phyloP scores from a whole-genome alignment of 1,140 invertebrate genomes.

The Coptotermes formosanus region DNA sequence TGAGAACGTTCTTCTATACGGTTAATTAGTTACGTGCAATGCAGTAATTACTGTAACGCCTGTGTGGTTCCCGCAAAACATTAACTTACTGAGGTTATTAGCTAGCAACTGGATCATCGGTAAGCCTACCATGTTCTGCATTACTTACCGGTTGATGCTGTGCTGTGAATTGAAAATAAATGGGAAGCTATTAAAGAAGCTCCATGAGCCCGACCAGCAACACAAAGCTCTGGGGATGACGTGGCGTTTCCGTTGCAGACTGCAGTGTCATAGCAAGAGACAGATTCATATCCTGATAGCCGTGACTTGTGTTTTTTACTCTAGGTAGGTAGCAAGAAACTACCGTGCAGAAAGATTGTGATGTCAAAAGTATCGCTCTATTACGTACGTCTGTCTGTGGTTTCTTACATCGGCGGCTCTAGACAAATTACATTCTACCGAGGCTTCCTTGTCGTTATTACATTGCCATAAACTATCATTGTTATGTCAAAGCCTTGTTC shows the following conservation, averaged over 20 bases:
- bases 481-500: too few relatives aligned
- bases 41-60: too few relatives aligned
- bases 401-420: too few relatives aligned
- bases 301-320: neutral
- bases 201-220: neutral
- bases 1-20: too few relatives aligned
- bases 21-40: too few relatives aligned
- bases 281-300: conserved; percentile 16
- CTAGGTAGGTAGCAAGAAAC: too few relatives aligned
- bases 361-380: neutral
- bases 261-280: neutral
- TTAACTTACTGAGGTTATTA: neutral
- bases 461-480: too few relatives aligned
- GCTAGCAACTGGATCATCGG: neutral
- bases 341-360: neutral
- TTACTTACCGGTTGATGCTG: neutral
- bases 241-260: neutral
- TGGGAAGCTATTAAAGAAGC: neutral
- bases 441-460: too few relatives aligned
- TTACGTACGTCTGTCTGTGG: neutral
- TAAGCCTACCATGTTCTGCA: neutral
- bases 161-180: conserved; percentile 9
- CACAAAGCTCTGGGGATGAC: neutral
- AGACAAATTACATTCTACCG: too few relatives aligned
- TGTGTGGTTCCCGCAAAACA: too few relatives aligned